A percentile compares a stretch with the other conserved stretches of the same genome.
phyloP scores from a whole-genome alignment of 2,888 invertebrate species.

The Drosophila infuscata region DNA sequence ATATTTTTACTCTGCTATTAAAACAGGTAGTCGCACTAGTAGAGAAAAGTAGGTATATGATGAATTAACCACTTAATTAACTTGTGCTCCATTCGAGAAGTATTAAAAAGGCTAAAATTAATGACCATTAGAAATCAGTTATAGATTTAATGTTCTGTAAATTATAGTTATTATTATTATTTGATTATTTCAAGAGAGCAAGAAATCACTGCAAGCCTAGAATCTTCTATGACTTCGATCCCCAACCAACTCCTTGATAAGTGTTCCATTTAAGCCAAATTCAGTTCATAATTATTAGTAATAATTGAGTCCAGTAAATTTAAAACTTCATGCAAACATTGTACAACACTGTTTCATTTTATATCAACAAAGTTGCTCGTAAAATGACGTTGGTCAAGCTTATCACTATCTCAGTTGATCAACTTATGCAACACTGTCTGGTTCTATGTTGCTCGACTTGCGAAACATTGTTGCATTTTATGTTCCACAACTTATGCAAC shows the following conservation, averaged over 20 bases:
- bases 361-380: too few relatives aligned
- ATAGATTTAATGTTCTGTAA: background rate
- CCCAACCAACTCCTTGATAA: background rate
- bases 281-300: background rate
- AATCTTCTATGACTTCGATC: background rate
- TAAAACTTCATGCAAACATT: background rate
- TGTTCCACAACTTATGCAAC: background rate
- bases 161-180: background rate
- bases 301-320: background rate
- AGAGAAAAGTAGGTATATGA: background rate
- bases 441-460: background rate
- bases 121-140: background rate
- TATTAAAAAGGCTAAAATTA: background rate
- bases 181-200: background rate
- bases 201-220: background rate
- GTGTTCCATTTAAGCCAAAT: background rate
- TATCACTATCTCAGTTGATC: background rate
- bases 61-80: too few relatives aligned
- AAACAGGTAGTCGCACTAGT: fast-evolving
- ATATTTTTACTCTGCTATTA: too few relatives aligned
- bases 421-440: background rate
- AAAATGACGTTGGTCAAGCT: too few relatives aligned
- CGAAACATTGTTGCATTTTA: background rate
- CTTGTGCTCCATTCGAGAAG: background rate
- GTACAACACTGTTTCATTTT: background rate